phyloP scores from a whole-genome alignment of 23 tunicate genomes.

The Corella eumyota region DNA sequence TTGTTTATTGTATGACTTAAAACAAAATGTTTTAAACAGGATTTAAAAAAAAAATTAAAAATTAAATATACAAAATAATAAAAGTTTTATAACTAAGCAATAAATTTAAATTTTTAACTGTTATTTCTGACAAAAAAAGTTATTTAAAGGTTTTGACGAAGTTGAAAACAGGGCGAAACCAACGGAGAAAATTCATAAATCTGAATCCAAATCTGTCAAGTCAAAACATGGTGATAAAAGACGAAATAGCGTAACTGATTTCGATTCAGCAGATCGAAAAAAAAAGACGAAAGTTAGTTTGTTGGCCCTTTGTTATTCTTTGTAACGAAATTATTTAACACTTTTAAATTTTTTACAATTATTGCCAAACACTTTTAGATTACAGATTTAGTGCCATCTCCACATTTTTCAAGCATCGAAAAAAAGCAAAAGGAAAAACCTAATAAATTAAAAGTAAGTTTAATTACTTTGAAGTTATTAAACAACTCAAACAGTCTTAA shows the following conservation, averaged over 20 bases:
- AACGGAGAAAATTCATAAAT: not conserved
- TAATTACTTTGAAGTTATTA: no score
- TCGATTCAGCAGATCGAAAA: conserved; percentile 13
- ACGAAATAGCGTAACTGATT: conserved; percentile 25
- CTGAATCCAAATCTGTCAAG: not conserved
- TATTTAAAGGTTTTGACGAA: no score
- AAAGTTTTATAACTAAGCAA: no score
- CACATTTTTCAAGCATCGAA: not conserved
- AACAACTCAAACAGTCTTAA: no score
- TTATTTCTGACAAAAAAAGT: no score
- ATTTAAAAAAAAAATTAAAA: no score
- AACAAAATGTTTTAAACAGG: no score
- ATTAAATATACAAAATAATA: no score
- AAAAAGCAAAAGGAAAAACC: conserved; percentile 12
- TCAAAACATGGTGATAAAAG: conserved; percentile 13
- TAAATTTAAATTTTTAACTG: no score
- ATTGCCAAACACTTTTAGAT: conserved; percentile 1
- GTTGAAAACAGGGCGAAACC: no score
- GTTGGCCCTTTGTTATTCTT: not conserved
- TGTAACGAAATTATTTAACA: not conserved
- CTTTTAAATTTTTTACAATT: not conserved
- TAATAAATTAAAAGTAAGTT: conserved; percentile 13
- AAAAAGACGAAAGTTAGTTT: conserved; percentile 17
- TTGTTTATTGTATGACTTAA: no score
- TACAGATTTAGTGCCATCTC: not conserved